These are phyloP conservation scores for Melieria crassipennis DNA, from an alignment of 2,888 invertebrate species.

Conservation along the genomic window DNA sequence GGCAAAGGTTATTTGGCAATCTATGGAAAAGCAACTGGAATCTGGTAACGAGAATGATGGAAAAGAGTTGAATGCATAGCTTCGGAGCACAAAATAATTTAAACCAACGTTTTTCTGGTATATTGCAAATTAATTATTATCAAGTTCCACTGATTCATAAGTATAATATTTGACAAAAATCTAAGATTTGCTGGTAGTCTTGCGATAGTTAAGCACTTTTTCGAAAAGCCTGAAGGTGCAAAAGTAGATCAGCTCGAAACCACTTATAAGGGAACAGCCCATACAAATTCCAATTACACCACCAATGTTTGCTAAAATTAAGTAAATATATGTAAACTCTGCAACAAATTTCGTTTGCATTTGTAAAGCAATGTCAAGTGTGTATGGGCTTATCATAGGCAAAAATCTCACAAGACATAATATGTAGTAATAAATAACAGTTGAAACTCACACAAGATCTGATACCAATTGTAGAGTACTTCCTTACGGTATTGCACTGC, in stretches of 20 bases:
- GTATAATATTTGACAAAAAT: too few species aligned
- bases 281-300: constrained; percentile 59
- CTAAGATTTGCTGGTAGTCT: not conserved
- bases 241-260: constrained; percentile 58
- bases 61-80: not conserved
- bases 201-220: constrained; percentile 12
- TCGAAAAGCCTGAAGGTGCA: constrained; percentile 46
- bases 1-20: constrained; percentile 67
- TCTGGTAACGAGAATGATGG: not conserved
- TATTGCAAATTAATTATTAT: too few species aligned
- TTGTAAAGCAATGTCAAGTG: too few species aligned
- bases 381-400: too few species aligned
- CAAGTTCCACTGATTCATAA: too few species aligned
- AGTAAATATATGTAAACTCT: not conserved
- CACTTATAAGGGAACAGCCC: constrained; percentile 59
- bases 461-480: constrained; percentile 54
- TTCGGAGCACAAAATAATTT: too few species aligned
- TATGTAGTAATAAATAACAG: not conserved
- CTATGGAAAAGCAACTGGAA: constrained; percentile 18
- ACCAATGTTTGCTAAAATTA: constrained; percentile 52
- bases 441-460: constrained; percentile 53
- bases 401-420: too few species aligned
- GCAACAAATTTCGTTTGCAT: not conserved
- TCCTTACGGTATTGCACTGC: constrained; percentile 48
- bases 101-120: too few species aligned